Conservation (phyloP, 2,888 invertebrate genomes). For the Euzophera pinguis region DNA sequence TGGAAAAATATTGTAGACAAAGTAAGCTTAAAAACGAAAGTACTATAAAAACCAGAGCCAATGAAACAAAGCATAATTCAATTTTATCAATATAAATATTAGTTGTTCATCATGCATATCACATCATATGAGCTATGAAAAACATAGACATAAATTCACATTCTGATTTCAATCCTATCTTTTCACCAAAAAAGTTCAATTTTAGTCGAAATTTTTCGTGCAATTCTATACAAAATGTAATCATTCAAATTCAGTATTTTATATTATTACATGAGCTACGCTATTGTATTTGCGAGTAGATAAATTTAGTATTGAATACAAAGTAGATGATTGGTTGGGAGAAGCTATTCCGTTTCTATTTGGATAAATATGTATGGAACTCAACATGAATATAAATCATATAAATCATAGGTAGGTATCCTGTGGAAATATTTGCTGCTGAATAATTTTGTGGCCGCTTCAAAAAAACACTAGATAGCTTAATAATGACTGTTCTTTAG, state of each 20-base stretch:
- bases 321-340: constrained; percentile 4
- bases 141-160: constrained; percentile 30
- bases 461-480: too few relatives aligned
- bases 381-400: not conserved
- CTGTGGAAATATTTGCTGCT: not conserved
- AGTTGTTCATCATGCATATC: constrained; percentile 29
- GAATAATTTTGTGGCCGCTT: not conserved
- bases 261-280: too few relatives aligned
- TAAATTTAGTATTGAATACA: constrained; percentile 16
- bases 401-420: too few relatives aligned
- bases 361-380: constrained; percentile 7
- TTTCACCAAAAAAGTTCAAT: constrained; percentile 22
- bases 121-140: constrained; percentile 56
- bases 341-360: constrained; percentile 9
- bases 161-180: constrained; percentile 27
- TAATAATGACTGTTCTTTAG: too few relatives aligned
- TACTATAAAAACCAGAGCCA: too few relatives aligned
- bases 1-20: too few relatives aligned
- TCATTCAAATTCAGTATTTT: constrained; percentile 32
- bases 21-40: too few relatives aligned
- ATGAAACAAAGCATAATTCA: too few relatives aligned
- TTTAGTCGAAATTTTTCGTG: not conserved
- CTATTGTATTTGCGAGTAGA: constrained; percentile 25
- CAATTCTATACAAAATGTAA: constrained; percentile 20
- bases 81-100: too few relatives aligned